Conservation (phyloP, 2,888 invertebrate genomes). For the Eustalomyia histrio region DNA sequence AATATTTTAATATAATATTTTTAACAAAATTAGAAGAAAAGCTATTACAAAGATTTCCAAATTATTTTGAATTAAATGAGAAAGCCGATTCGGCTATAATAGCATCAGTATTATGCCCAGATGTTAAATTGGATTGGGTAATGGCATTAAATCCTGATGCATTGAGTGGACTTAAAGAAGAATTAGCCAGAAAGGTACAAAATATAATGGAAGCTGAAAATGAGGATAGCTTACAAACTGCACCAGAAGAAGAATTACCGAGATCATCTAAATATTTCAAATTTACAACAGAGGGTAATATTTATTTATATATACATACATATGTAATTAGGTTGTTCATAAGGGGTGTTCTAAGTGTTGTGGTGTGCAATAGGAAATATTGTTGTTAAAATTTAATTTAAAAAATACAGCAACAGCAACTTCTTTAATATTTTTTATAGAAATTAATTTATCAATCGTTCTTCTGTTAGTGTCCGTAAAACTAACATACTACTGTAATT, state of each 20-base stretch:
- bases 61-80: background rate
- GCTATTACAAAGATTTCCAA: background rate
- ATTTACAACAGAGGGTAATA: constrained; percentile 4
- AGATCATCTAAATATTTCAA: background rate
- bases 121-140: constrained; percentile 1
- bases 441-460: too few species aligned
- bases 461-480: too few species aligned
- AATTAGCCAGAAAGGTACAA: background rate
- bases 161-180: background rate
- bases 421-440: too few species aligned
- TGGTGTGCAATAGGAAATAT: too few species aligned
- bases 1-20: constrained; percentile 1
- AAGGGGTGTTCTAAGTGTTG: too few species aligned
- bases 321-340: too few species aligned
- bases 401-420: too few species aligned
- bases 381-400: too few species aligned
- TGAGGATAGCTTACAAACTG: background rate
- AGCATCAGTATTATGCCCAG: background rate
- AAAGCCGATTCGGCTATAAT: background rate
- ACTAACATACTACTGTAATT: too few species aligned
- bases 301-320: background rate
- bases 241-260: background rate
- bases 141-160: background rate
- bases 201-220: background rate
- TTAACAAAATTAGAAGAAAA: background rate